These are phyloP conservation scores for Euura saliciscinereae DNA, from an alignment of 1,140 invertebrate species.

Conservation along the genomic window DNA sequence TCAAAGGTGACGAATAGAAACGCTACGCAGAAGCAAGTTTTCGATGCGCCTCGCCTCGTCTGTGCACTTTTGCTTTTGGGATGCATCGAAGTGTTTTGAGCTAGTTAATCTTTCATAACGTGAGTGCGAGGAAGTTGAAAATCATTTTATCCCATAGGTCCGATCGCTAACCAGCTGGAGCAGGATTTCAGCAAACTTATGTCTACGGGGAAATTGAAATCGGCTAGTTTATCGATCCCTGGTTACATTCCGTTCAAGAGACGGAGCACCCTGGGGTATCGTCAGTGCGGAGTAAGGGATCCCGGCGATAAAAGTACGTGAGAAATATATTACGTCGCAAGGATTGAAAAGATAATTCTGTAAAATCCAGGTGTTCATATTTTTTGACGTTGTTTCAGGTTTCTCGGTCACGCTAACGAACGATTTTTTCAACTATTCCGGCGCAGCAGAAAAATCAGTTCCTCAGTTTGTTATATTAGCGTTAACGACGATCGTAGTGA, in stretches of 20 bases:
- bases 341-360: background rate
- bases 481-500: too few relatives aligned
- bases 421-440: background rate
- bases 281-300: conserved; percentile 75
- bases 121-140: too few relatives aligned
- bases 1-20: conserved; percentile 67
- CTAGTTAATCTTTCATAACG: too few relatives aligned
- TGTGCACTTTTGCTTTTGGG: too few relatives aligned
- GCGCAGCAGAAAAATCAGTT: background rate
- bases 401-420: background rate
- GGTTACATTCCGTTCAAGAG: conserved; percentile 76
- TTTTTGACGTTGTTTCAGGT: background rate
- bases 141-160: conserved; percentile 57
- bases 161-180: conserved; percentile 76
- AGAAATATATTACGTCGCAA: background rate
- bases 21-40: background rate
- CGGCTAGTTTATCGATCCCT: conserved; percentile 78
- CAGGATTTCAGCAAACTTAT: conserved; percentile 78
- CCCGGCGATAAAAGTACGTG: conserved; percentile 68
- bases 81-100: too few relatives aligned
- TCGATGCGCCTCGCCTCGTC: background rate
- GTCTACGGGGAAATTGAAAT: conserved; percentile 72
- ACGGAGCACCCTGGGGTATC: conserved; percentile 72
- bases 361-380: background rate
- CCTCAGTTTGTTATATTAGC: background rate